Evolutionary conservation across 37 sponge, comb jelly and placozoan species (phyloP), one percentile per base, ranked within the genome.

Genomic region (Bolinopsis microptera): DNA sequence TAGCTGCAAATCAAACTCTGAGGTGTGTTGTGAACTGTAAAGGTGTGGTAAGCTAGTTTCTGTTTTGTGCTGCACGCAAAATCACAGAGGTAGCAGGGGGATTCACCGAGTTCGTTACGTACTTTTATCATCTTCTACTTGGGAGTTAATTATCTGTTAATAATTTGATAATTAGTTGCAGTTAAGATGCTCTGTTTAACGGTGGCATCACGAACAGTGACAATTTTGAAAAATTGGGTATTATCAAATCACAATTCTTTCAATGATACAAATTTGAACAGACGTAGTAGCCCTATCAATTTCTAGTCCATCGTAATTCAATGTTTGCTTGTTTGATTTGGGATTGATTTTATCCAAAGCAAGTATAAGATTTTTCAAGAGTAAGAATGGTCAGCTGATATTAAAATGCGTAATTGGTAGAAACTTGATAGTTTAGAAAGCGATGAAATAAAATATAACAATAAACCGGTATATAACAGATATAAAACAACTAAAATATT

Each of bases 21-120:
- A 25, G 90, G 90, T 1, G 90, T 86, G 61, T 86, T 86, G 61
- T 86, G 90, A 22, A 28, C 36, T 13, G 40, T 86, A 40, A 26
- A 28, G 23, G 90, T 86, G 90, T 86, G 90, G 21, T 86, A 38
- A 24, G 48, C 90, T n/a, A 86, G 90, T 1, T 3, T 39, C 90
- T 86, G 90, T 39, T 86, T 86, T 0, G 61, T 33, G 90, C 24
- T 41, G 90, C 90, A 86, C 30, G 61, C 36, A 38, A 86, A 86
- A 2, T 86, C 90, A 34, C 90, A 86, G 3, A 86, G 41, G 48
- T 86, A 86, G 28, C 90, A 86, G 0, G 90, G 90, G 39, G 38
- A 86, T 40, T 86, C 90, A 3, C 36, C 90, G 3, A 28, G 39
- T n/a, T 86, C 90, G 16, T 28, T 86, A 35, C 90, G 90, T 0